Evolutionary conservation across 2,113 vertebrate species (phyloP).

Genomic region (Tiliqua scincoides): DNA sequence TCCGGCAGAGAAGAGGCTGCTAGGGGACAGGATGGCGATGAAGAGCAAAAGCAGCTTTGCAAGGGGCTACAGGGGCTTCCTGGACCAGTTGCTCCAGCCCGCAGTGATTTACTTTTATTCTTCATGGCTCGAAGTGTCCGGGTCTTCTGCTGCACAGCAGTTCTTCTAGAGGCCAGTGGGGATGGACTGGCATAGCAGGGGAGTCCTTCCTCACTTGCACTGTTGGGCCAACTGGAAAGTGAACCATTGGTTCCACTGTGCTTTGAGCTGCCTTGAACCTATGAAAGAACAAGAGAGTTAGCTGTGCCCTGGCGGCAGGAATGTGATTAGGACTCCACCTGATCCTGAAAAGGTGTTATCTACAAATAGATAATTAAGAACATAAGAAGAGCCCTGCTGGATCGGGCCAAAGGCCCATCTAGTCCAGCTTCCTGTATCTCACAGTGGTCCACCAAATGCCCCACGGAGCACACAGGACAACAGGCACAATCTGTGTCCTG

Average conservation of each 20-base stretch:
- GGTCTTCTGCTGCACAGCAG: background rate
- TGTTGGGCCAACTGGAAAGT: conserved; percentile 60
- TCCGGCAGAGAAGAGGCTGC: background rate
- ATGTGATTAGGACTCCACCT: background rate
- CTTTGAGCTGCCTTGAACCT: conserved; percentile 81
- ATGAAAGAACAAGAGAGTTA: conserved; percentile 27
- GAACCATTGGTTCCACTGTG: conserved; percentile 57
- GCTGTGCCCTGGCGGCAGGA: background rate
- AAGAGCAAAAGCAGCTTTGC: conserved; percentile 69
- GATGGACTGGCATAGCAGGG: background rate
- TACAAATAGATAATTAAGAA: background rate
- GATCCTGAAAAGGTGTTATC: background rate
- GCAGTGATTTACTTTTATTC: background rate
- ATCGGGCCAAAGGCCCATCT: too few species aligned
- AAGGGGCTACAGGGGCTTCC: conserved; percentile 59
- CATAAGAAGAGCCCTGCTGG: too few species aligned
- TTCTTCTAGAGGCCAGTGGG: background rate
- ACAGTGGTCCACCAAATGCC: too few species aligned
- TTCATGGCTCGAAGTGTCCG: conserved; percentile 8
- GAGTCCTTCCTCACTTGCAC: rapidly evolving
- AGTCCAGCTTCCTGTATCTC: too few species aligned
- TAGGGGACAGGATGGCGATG: conserved; percentile 54
- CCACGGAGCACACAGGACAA: too few species aligned
- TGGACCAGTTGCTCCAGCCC: conserved; percentile 21
- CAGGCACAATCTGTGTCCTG: too few species aligned